Conservation (phyloP, 2,888 invertebrate species). For the Limenitis camilla region DNA sequence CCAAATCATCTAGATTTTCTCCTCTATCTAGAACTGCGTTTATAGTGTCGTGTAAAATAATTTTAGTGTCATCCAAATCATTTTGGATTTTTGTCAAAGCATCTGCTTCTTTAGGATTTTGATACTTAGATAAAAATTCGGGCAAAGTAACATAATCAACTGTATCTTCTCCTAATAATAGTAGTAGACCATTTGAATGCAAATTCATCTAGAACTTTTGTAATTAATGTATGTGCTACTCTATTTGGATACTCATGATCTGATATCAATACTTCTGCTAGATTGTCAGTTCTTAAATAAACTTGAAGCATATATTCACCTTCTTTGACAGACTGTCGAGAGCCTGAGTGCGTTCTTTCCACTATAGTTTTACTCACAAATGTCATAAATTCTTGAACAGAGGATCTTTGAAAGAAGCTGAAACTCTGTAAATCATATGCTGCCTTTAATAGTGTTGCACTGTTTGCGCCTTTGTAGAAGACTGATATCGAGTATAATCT, state of each 20-base stretch:
- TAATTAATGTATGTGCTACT: conserved; percentile 96
- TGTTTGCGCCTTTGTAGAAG: conserved; percentile 82
- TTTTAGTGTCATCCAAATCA: conserved; percentile 99
- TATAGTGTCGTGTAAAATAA: conserved; percentile 97
- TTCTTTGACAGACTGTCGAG: conserved; percentile 95
- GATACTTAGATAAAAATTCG: conserved; percentile 87
- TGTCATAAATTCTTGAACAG: conserved; percentile 98
- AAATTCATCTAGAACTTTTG: conserved; percentile 96
- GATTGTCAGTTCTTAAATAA: conserved; percentile 92
- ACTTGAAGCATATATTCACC: conserved; percentile 99
- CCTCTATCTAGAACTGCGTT: conserved; percentile 97
- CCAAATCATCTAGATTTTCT: conserved; percentile 98
- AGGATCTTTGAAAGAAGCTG: conserved; percentile 95
- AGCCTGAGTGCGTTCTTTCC: conserved; percentile 88
- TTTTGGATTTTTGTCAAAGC: conserved; percentile 98
- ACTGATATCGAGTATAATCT: conserved; percentile 87
- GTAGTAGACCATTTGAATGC: conserved; percentile 84
- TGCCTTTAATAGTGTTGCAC: conserved; percentile 84
- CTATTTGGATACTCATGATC: conserved; percentile 98
- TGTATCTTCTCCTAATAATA: conserved; percentile 78
- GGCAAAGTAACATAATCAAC: conserved; percentile 81
- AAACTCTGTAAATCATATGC: conserved; percentile 94
- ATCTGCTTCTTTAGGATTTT: conserved; percentile 98
- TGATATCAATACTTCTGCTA: conserved; percentile 93
- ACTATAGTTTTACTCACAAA: conserved; percentile 96